phyloP scores from a whole-genome alignment of 2,888 invertebrate species.

The Buathra laborator region DNA sequence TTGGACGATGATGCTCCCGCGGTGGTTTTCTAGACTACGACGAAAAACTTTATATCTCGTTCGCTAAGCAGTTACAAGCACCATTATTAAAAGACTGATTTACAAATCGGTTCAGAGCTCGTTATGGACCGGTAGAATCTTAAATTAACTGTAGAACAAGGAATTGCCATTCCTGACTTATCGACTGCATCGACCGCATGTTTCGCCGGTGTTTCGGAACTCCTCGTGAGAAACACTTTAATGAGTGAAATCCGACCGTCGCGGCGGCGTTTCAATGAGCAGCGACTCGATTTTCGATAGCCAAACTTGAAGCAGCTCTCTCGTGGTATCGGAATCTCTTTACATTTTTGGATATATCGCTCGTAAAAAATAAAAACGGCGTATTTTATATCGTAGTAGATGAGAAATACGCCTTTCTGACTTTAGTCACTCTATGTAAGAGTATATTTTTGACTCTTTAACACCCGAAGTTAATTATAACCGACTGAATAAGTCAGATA shows the following conservation, averaged over 20 bases:
- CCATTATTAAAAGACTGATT: slow-evolving; percentile 44
- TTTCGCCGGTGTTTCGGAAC: slow-evolving; percentile 26
- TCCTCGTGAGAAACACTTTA: slow-evolving; percentile 22
- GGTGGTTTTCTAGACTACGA: slow-evolving; percentile 13
- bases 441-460: slow-evolving; percentile 15
- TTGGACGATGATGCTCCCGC: slow-evolving; percentile 8
- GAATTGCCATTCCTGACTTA: slow-evolving; percentile 19
- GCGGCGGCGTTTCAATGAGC: not conserved
- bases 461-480: slow-evolving; percentile 38
- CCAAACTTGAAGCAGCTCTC: slow-evolving; percentile 15
- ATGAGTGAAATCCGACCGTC: slow-evolving; percentile 23
- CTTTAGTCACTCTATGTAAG: not conserved
- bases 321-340: not conserved
- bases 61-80: slow-evolving; percentile 17
- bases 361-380: not conserved
- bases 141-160: slow-evolving; percentile 27
- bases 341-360: not conserved
- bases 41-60: slow-evolving; percentile 47
- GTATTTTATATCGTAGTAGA: no score
- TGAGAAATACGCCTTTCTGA: no score
- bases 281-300: slow-evolving; percentile 8
- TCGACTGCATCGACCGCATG: slow-evolving; percentile 14
- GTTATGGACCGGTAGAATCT: slow-evolving; percentile 33
- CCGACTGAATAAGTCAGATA: slow-evolving; percentile 35
- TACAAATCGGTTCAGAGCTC: slow-evolving; percentile 44